These are phyloP conservation scores for Callosobruchus maculatus DNA, from an alignment of 2,888 invertebrate species.

Conservation along the genomic window DNA sequence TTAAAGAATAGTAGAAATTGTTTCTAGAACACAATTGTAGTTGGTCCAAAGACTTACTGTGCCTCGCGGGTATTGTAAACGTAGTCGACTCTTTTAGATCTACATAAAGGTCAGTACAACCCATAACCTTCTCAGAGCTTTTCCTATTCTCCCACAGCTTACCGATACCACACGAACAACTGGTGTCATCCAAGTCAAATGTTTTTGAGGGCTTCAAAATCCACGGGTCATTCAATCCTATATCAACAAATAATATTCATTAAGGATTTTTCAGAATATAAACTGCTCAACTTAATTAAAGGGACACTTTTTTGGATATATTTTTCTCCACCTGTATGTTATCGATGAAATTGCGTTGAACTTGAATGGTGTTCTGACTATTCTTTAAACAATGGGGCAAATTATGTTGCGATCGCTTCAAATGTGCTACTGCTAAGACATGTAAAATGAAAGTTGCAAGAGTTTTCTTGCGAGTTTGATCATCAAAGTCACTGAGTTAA, in stretches of 20 bases:
- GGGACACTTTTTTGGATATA: too few species aligned
- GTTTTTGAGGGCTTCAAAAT: slow-evolving; percentile 27
- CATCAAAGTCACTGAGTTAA: too few species aligned
- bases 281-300: too few species aligned
- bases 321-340: too few species aligned
- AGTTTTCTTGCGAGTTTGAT: too few species aligned
- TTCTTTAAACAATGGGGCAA: too few species aligned
- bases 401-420: too few species aligned
- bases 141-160: slow-evolving; percentile 32
- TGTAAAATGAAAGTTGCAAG: too few species aligned
- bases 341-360: too few species aligned
- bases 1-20: slow-evolving; percentile 34
- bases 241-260: neutral
- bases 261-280: too few species aligned
- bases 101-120: slow-evolving; percentile 21
- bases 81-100: slow-evolving; percentile 23
- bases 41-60: slow-evolving; percentile 81
- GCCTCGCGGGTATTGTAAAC: slow-evolving; percentile 49
- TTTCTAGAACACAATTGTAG: slow-evolving; percentile 53
- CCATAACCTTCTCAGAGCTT: slow-evolving; percentile 26
- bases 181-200: slow-evolving; percentile 26
- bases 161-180: slow-evolving; percentile 36
- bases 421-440: too few species aligned
- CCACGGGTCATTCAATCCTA: slow-evolving; percentile 14
- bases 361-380: too few species aligned